Evolutionary conservation across 92 coral and sea anemone genomes (phyloP), one percentile per base, ranked within the genome.

Genomic region (Heliopora coerulea): DNA sequence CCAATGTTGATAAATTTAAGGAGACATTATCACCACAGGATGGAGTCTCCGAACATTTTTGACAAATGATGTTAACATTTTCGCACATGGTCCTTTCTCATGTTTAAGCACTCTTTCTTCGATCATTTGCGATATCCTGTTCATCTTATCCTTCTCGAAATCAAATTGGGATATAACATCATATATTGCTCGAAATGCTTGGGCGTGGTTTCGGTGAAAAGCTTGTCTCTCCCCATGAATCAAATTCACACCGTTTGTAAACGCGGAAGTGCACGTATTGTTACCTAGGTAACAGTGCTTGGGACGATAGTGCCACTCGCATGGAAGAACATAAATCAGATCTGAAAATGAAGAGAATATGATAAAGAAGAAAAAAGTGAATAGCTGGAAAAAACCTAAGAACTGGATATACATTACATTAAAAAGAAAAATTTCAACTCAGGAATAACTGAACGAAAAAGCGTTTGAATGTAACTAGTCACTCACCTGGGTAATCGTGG

Each of bases 281-380:
- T 46, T 15, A n/a, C 52, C 52, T 6, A 8, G 52, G 52, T 46
- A 6, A 46, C 52, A 46, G 15, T 46, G 52, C 12, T 15, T 46
- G 3, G 52, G 52, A 15, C 52, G 52, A 46, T 46, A 46, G 52
- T 46, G 52, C 52, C 52, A 46, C 52, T 46, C 52, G 52, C 52
- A 46, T 15, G 52, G 52, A 2, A 46, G 52, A 46, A 46, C 3
- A 15, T 46, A 46, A 6, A 46, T 2, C 52, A 8, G n/a, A 37
- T 11, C 42, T 37, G 4, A 37, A 37, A 46, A 46, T 46, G 2
- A 46, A 46, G 52, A 46, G 15, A 46, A 46, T 6, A 46, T 46
- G 15, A 46, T 8, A 8, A 8, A 46, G n/a, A 46, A 15, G 52
- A 15, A 46, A 15, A 46, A 46, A 46, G 2, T 46, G n/a, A 46